Percentiles rank a stretch among this genome's conserved stretches.
These are phyloP conservation scores for Idaea biselata DNA, from an alignment of 2,888 invertebrate species.

Conservation along the genomic window DNA sequence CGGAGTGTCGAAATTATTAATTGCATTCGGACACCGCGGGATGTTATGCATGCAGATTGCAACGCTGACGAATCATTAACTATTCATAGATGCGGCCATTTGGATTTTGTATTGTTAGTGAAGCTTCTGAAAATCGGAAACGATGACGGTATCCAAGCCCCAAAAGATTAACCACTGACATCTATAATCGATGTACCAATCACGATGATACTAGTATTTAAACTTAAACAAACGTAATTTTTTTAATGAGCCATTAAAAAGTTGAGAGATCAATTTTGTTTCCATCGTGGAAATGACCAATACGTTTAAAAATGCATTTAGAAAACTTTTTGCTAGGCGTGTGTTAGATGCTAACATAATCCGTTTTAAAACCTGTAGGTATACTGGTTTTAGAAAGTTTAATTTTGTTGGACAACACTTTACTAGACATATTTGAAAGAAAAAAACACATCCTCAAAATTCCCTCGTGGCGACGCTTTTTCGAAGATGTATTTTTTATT, in stretches of 20 bases:
- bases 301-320: background rate
- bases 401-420: background rate
- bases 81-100: conserved; percentile 59
- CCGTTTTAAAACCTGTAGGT: background rate
- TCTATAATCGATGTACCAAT: background rate
- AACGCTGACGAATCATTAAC: conserved; percentile 76
- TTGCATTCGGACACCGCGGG: conserved; percentile 61
- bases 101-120: conserved; percentile 33
- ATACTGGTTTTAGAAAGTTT: background rate
- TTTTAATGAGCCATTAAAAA: too few relatives aligned
- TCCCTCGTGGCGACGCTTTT: too few relatives aligned
- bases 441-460: too few relatives aligned
- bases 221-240: background rate
- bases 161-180: background rate
- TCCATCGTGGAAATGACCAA: background rate
- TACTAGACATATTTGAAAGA: too few relatives aligned
- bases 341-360: background rate
- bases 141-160: background rate
- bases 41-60: conserved; percentile 78
- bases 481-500: too few relatives aligned
- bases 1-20: conserved; percentile 78
- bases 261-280: too few relatives aligned
- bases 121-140: background rate
- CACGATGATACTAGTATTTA: background rate
- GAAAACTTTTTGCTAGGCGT: background rate